A percentile compares a stretch with the other conserved stretches of the same genome.
These are phyloP conservation scores for Branchipolynoe longqiensis DNA, from an alignment of 2,888 invertebrate species.

Conservation along the genomic window DNA sequence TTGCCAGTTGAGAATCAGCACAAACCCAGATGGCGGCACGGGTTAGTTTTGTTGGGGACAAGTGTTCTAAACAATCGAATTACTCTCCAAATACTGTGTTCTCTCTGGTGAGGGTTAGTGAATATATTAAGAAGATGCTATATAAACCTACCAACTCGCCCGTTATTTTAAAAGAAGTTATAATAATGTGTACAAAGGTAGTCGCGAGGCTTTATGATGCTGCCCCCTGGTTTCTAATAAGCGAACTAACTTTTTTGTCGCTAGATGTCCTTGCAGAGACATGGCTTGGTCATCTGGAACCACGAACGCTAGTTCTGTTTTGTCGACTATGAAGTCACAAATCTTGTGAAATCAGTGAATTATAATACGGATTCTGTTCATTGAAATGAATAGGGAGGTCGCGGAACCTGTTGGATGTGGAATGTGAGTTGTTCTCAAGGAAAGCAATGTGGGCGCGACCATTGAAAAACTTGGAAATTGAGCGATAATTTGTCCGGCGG, in stretches of 20 bases:
- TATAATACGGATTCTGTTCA: no score
- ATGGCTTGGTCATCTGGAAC: not conserved
- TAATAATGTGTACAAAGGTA: not conserved
- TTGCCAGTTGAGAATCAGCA: conserved; percentile 18
- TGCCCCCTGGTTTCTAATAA: not conserved
- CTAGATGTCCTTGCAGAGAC: not conserved
- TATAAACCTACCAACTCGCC: not conserved
- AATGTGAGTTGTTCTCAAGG: no score
- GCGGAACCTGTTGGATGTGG: no score
- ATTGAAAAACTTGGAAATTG: no score
- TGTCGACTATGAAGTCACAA: no score
- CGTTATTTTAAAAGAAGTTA: not conserved
- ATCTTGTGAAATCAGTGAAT: no score
- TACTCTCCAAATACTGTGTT: not conserved
- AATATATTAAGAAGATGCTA: not conserved
- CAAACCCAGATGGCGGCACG: conserved; percentile 4
- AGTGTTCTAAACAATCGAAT: not conserved
- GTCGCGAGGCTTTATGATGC: not conserved
- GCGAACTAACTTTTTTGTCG: not conserved
- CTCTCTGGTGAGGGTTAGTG: not conserved
- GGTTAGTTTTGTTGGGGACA: not conserved
- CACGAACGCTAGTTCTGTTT: no score
- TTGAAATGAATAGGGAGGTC: no score
- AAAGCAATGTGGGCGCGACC: no score
- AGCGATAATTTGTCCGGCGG: no score